phyloP scores from a whole-genome alignment of 2,797 vertebrate genomes.

The Channallabes apus region DNA sequence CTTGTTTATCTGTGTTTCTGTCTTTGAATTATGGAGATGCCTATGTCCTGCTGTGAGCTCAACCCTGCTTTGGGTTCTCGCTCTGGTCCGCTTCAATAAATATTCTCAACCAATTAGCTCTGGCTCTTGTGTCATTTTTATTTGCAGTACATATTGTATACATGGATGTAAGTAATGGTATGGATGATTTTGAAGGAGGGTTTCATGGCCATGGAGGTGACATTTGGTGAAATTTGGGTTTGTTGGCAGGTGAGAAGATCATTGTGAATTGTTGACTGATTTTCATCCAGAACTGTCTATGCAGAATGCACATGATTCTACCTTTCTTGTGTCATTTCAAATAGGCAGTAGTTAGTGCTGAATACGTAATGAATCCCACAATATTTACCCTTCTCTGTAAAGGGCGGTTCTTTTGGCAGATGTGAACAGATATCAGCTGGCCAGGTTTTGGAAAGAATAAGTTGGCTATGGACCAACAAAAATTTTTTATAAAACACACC shows the following conservation, averaged over 20 bases:
- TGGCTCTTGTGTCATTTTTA: not conserved
- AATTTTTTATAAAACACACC: too few species aligned
- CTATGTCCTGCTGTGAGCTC: constrained; percentile 8
- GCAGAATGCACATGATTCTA: not conserved
- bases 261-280: not conserved
- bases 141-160: not conserved
- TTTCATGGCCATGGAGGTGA: not conserved
- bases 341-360: not conserved
- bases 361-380: not conserved
- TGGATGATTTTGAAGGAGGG: not conserved
- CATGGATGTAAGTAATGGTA: not conserved
- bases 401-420: not conserved
- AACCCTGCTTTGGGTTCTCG: not conserved
- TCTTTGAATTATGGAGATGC: constrained; percentile 34
- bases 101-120: not conserved
- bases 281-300: not conserved
- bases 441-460: not conserved
- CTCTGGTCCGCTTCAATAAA: not conserved
- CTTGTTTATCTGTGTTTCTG: constrained; percentile 23
- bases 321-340: not conserved
- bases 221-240: not conserved
- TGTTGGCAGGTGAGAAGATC: not conserved
- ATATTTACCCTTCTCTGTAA: constrained; percentile 7
- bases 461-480: not conserved
- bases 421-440: not conserved